Base-by-base conservation (phyloP, 2,888 invertebrate genomes). In the Limnephilus marmoratus region DNA sequence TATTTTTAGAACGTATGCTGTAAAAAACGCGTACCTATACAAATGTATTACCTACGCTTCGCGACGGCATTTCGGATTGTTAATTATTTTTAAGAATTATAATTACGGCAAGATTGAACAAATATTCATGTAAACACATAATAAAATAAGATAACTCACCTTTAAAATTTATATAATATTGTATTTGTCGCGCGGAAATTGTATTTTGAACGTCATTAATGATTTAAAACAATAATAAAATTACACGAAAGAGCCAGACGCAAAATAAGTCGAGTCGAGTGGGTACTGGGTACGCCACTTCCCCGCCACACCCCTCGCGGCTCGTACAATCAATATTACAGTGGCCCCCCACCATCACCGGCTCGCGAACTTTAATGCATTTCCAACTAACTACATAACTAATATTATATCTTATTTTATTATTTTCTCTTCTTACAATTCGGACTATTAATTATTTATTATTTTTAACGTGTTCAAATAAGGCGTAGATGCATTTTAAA, bases 191-290 rank as follows among this genome's bases (percentile, higher is more conserved):
- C 82, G 53, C 53, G 83, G 53, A 91, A 90, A 85, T 83, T 37
- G 90, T 88, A 91, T 91, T 91, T 92, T 93, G 85, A 87, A 85
- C 83, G 89, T 82, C 90, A 92, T 91, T 92, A 91, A 91, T 90
- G 92, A 96, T 96, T 95, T 95, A 95, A 96, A 96, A 96, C 94
- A 94, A 94, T 93, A 96, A 96, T 96, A 96, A 96, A 96, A 96
- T 96, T 96, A 96, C 96, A 96, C 96, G 96, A 96, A 96, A 96
- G 96, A 96, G 96, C 96, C 96, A 96, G 96, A 96, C 96, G 96
- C 96, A 96, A 96, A 96, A 96, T 94, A 95, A 96, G 96, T 96
- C 96, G 96, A 96, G 96, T 96, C 96, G 96, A 96, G 96, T 96
- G 96, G 96, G 96, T 96, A 96, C 96, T 96, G 96, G 96, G 96